Conservation (phyloP, 2,888 invertebrate species). For the Chymomyza amoena region DNA sequence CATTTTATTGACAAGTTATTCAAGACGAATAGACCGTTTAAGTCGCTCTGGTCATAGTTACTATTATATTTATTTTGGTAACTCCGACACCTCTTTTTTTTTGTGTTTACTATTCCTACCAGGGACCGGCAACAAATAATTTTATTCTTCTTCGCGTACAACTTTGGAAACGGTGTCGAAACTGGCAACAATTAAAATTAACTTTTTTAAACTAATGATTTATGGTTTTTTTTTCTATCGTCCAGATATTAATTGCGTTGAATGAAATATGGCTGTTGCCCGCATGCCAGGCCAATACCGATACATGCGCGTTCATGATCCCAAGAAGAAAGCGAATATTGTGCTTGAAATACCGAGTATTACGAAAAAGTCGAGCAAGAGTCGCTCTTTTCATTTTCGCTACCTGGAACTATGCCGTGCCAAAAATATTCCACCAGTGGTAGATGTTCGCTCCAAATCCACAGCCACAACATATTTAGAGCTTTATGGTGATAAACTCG, state of each 20-base stretch:
- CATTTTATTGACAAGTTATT: no score
- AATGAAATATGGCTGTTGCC: conserved; percentile 45
- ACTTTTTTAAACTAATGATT: no score
- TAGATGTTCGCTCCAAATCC: conserved; percentile 73
- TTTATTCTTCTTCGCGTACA: no score
- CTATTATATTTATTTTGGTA: no score
- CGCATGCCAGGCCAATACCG: conserved; percentile 13
- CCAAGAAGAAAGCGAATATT: conserved; percentile 23
- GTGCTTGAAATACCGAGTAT: conserved; percentile 11
- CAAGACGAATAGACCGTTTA: no score
- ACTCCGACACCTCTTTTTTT: no score
- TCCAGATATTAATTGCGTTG: not conserved
- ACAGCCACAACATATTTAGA: conserved; percentile 82
- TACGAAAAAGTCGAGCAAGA: conserved; percentile 72
- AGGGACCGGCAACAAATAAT: no score
- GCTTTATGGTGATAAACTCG: conserved; percentile 87
- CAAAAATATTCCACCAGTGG: conserved; percentile 73
- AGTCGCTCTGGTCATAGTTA: no score
- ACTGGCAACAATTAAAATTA: no score
- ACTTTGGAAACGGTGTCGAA: no score
- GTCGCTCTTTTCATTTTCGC: conserved; percentile 77
- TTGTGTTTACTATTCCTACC: no score
- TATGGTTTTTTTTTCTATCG: no score
- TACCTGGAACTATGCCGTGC: conserved; percentile 77
- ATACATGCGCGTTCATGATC: conserved; percentile 20